These are phyloP conservation scores for Pissodes strobi DNA, from an alignment of 1,140 invertebrate species.

Conservation along the genomic window DNA sequence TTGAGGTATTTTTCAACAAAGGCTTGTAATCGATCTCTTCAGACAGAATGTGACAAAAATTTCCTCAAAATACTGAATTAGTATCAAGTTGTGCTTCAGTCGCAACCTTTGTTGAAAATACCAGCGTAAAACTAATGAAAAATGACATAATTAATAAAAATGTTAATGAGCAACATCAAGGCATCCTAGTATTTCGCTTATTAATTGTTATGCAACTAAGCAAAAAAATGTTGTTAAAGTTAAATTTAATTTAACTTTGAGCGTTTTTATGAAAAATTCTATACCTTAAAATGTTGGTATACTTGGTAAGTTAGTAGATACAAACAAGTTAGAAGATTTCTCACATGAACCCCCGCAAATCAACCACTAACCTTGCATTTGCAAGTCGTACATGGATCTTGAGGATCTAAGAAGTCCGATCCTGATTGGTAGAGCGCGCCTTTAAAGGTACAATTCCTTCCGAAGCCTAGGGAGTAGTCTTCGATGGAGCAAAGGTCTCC, in stretches of 20 bases:
- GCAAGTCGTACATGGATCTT: conserved; percentile 74
- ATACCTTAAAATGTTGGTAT: conserved; percentile 8
- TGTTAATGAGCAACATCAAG: conserved; percentile 35
- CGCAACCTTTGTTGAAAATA: too few species aligned
- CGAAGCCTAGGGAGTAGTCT: conserved; percentile 39
- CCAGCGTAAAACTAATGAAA: not conserved
- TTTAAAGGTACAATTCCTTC: conserved; percentile 63
- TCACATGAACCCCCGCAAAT: not conserved
- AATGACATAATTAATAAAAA: not conserved
- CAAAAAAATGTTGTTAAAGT: conserved; percentile 27
- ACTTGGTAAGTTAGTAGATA: conserved; percentile 1
- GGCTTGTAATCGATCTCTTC: too few species aligned
- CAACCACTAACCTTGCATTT: conserved; percentile 69
- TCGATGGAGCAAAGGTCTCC: conserved; percentile 62
- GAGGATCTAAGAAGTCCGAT: conserved; percentile 61
- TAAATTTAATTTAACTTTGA: conserved; percentile 1
- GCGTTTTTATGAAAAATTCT: not conserved
- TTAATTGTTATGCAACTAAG: conserved; percentile 32
- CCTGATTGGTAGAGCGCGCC: conserved; percentile 66
- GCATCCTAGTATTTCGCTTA: conserved; percentile 25
- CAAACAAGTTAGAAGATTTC: not conserved
- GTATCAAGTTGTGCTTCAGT: too few species aligned
- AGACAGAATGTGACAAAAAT: too few species aligned
- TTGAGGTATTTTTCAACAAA: conserved; percentile 4
- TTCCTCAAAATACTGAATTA: too few species aligned